A percentile compares a stretch with the other conserved stretches of the same genome.
These are phyloP conservation scores for Egretta garzetta DNA, from an alignment of 2,113 vertebrate genomes.

Conservation along the genomic window DNA sequence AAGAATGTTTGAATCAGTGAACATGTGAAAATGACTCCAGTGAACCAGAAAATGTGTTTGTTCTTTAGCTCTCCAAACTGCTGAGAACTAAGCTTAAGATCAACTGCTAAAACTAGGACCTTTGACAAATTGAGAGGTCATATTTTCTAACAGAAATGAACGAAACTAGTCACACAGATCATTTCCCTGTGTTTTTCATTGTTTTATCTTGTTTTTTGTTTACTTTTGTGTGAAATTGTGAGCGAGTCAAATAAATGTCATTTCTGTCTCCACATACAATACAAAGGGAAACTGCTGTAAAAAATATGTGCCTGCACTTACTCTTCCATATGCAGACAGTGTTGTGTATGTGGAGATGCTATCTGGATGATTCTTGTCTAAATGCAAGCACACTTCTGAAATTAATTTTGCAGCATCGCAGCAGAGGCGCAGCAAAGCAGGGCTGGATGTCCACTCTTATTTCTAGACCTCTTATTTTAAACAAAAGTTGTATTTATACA, in stretches of 20 bases:
- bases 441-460: not conserved
- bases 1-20: slow-evolving; percentile 85
- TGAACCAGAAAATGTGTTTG: slow-evolving; percentile 86
- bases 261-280: slow-evolving; percentile 17
- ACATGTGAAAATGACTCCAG: slow-evolving; percentile 84
- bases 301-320: slow-evolving; percentile 37
- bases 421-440: not conserved
- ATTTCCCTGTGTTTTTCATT: slow-evolving; percentile 68
- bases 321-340: not conserved
- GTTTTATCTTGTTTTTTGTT: slow-evolving; percentile 70
- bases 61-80: slow-evolving; percentile 81
- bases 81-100: slow-evolving; percentile 80
- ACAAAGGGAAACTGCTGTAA: slow-evolving; percentile 42
- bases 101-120: slow-evolving; percentile 76
- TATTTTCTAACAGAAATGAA: slow-evolving; percentile 75
- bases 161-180: slow-evolving; percentile 65
- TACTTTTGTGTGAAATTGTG: slow-evolving; percentile 65
- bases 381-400: not conserved
- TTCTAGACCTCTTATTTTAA: not conserved
- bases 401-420: slow-evolving; percentile 32
- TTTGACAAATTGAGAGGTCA: slow-evolving; percentile 78
- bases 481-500: slow-evolving; percentile 53
- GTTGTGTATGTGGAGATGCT: not conserved
- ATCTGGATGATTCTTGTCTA: slow-evolving; percentile 10
- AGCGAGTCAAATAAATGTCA: slow-evolving; percentile 49